Evolutionary conservation across 2,113 vertebrate genomes (phyloP).

Genomic region (Sinocyclocheilus maitianheensis): DNA sequence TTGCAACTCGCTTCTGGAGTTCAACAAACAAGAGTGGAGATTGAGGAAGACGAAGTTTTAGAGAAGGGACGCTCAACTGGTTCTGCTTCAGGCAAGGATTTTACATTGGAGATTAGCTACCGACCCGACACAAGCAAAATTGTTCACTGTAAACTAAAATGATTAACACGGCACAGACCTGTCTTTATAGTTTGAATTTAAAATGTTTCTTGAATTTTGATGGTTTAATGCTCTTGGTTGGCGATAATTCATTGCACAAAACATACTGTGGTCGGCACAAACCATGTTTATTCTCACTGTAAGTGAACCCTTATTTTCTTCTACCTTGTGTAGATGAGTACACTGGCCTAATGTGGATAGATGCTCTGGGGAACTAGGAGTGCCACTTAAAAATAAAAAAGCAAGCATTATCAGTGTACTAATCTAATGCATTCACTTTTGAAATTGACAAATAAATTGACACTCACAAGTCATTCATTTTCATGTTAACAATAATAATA

Average conservation of each 20-base stretch:
- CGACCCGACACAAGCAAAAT: neutral
- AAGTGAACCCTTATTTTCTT: neutral
- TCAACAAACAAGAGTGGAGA: conserved; percentile 9
- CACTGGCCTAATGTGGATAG: neutral
- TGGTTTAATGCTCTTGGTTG: conserved; percentile 3
- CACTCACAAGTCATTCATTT: neutral
- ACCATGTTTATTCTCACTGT: neutral
- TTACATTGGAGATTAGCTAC: neutral
- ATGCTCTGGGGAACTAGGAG: neutral
- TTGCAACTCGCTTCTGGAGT: neutral
- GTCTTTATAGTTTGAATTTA: conserved; percentile 1
- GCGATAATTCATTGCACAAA: neutral
- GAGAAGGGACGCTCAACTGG: neutral
- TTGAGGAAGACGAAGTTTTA: neutral
- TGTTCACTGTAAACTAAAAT: neutral
- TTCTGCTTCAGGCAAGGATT: conserved; percentile 9
- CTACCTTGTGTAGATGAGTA: neutral
- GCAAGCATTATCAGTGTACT: neutral
- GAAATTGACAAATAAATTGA: neutral
- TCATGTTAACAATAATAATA: neutral
- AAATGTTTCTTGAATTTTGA: conserved; percentile 15
- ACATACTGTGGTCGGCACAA: neutral
- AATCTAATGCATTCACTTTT: neutral
- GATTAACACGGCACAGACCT: neutral
- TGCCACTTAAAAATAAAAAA: neutral